A percentile compares a stretch with the other conserved stretches of the same genome.
phyloP scores from a whole-genome alignment of 2,113 vertebrate genomes.

The Protomyctophum bolini region DNA sequence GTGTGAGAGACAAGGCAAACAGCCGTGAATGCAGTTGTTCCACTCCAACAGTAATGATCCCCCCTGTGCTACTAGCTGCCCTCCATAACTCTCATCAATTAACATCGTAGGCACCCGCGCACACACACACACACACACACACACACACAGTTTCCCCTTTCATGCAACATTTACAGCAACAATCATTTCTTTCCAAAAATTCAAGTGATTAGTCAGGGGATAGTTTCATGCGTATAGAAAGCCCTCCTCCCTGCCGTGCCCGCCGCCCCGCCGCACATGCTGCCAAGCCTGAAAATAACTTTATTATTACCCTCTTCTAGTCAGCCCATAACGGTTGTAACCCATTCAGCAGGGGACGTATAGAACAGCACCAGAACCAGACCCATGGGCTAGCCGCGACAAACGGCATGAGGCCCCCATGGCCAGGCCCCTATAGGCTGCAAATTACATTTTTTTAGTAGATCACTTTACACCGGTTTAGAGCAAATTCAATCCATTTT shows the following conservation, averaged over 20 bases:
- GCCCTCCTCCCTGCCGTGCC: conserved; percentile 35
- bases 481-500: conserved; percentile 61
- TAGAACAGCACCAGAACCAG: conserved; percentile 16
- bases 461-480: conserved; percentile 55
- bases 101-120: conserved; percentile 70
- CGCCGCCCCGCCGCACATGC: conserved; percentile 26
- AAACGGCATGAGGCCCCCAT: conserved; percentile 49
- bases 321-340: conserved; percentile 18
- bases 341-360: conserved; percentile 39
- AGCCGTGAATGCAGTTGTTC: conserved; percentile 82
- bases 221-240: conserved; percentile 64
- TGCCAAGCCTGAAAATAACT: conserved; percentile 70
- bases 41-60: conserved; percentile 81
- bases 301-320: conserved; percentile 58
- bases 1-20: conserved; percentile 73
- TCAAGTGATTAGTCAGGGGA: conserved; percentile 79
- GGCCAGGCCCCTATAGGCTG: conserved; percentile 67
- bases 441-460: conserved; percentile 57
- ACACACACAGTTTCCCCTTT: conserved; percentile 68
- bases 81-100: conserved; percentile 84
- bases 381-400: conserved; percentile 52
- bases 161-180: conserved; percentile 80
- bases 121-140: conserved; percentile 51
- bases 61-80: conserved; percentile 78
- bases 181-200: conserved; percentile 80